Percentiles rank a stretch among this genome's conserved stretches.
Evolutionary conservation across 2,797 vertebrate genomes (phyloP).

Genomic region (Lagocephalus sceleratus): DNA sequence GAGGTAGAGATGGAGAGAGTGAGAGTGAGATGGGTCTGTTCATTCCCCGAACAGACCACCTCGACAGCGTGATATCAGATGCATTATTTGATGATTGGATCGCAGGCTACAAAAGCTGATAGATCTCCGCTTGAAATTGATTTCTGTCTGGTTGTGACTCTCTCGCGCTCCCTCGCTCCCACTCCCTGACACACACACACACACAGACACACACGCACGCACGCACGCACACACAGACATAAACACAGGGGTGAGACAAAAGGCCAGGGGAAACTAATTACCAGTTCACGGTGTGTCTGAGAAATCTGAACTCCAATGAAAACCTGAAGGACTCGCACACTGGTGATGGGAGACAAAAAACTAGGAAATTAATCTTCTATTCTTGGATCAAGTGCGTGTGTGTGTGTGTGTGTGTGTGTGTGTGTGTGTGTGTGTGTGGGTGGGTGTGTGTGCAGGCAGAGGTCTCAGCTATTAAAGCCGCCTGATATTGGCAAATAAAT

Average conservation of each 20-base stretch:
- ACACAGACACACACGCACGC: conserved; percentile 27
- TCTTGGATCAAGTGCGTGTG: conserved; percentile 48
- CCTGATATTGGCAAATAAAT: conserved; percentile 3
- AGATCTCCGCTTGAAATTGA: conserved; percentile 71
- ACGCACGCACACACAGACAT: conserved; percentile 26
- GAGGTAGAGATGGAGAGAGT: conserved; percentile 12
- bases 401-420: conserved; percentile 7
- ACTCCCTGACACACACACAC: conserved; percentile 14
- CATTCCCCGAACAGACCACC: conserved; percentile 70
- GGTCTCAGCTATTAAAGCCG: neutral
- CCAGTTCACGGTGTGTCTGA: conserved; percentile 65
- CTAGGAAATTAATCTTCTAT: conserved; percentile 70
- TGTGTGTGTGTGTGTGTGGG: neutral
- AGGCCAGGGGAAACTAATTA: conserved; percentile 70
- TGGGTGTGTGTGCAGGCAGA: neutral
- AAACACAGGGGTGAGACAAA: conserved; percentile 43
- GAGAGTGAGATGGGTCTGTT: conserved; percentile 55
- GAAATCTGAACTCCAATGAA: conserved; percentile 64
- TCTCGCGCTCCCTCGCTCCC: neutral
- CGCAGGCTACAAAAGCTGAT: conserved; percentile 70
- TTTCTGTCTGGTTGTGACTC: conserved; percentile 70
- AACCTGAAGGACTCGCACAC: conserved; percentile 66
- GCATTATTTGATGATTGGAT: conserved; percentile 76
- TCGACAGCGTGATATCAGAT: conserved; percentile 71
- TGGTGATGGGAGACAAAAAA: conserved; percentile 62